These are phyloP conservation scores for Baccha elongata DNA, from an alignment of 2,888 invertebrate genomes.

Conservation along the genomic window DNA sequence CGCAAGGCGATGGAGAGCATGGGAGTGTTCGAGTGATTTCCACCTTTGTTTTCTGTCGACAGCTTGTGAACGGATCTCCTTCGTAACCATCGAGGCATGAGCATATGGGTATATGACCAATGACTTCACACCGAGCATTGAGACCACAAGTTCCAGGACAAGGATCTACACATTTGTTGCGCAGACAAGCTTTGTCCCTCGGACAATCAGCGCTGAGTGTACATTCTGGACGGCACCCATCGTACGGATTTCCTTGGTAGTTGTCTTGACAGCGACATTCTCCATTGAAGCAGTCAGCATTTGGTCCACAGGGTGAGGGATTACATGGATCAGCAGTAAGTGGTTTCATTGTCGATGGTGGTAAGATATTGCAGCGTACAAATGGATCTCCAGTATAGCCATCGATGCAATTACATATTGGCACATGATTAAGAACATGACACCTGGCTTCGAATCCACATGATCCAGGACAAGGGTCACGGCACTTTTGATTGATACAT, in stretches of 20 bases:
- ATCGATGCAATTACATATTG: slow-evolving; percentile 90
- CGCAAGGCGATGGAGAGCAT: slow-evolving; percentile 86
- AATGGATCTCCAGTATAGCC: slow-evolving; percentile 91
- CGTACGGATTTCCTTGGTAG: slow-evolving; percentile 88
- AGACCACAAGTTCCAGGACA: slow-evolving; percentile 90
- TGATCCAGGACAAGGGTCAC: slow-evolving; percentile 92
- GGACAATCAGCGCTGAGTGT: slow-evolving; percentile 88
- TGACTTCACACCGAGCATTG: slow-evolving; percentile 88
- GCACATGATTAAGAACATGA: slow-evolving; percentile 90
- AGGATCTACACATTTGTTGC: slow-evolving; percentile 88
- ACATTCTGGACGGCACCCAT: slow-evolving; percentile 89
- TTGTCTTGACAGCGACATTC: slow-evolving; percentile 88
- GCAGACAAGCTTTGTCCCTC: slow-evolving; percentile 87
- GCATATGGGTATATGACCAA: slow-evolving; percentile 89
- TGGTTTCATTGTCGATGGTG: slow-evolving; percentile 82
- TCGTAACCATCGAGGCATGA: slow-evolving; percentile 87
- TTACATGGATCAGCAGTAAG: slow-evolving; percentile 84
- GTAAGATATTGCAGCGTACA: slow-evolving; percentile 86
- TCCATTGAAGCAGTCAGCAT: slow-evolving; percentile 87
- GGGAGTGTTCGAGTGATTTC: slow-evolving; percentile 76
- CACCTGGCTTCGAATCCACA: slow-evolving; percentile 92
- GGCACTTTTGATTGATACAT: slow-evolving; percentile 90
- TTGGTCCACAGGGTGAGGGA: slow-evolving; percentile 91
- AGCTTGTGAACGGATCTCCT: slow-evolving; percentile 88
- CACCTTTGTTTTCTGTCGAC: slow-evolving; percentile 81